Percentiles rank a stretch among this genome's conserved stretches.
phyloP scores from a whole-genome alignment of 1,140 invertebrate species.

The Tribolium castaneum region DNA sequence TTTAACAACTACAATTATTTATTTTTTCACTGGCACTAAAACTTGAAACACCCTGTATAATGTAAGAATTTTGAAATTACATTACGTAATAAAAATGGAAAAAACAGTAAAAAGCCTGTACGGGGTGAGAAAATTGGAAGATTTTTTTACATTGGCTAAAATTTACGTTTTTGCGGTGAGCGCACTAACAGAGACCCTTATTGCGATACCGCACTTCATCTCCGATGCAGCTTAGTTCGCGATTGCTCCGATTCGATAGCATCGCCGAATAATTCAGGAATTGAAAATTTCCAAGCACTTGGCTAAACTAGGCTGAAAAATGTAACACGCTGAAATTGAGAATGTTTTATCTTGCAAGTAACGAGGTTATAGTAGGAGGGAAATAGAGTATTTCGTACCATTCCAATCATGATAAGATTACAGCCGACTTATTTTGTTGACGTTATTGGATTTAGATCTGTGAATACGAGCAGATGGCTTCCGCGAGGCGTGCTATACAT shows the following conservation, averaged over 20 bases:
- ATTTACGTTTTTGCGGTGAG: neutral
- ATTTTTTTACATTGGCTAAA: too few relatives aligned
- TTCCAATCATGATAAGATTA: constrained; percentile 33
- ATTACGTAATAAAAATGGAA: too few relatives aligned
- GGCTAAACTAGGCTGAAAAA: constrained; percentile 3
- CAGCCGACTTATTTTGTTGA: constrained; percentile 24
- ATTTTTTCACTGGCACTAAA: too few relatives aligned
- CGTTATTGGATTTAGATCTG: constrained; percentile 38
- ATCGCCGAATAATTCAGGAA: neutral
- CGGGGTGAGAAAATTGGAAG: too few relatives aligned
- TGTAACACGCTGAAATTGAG: constrained; percentile 15
- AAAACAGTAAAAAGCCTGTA: too few relatives aligned
- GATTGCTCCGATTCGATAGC: neutral
- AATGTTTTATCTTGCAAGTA: constrained; percentile 14
- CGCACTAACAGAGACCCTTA: neutral
- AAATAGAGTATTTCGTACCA: constrained; percentile 27
- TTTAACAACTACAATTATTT: too few relatives aligned
- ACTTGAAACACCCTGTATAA: too few relatives aligned
- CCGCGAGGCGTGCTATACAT: constrained; percentile 12
- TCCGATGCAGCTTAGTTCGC: constrained; percentile 6
- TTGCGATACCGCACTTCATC: constrained; percentile 5
- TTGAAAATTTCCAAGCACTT: neutral
- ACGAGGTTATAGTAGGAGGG: constrained; percentile 14
- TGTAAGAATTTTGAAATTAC: too few relatives aligned
- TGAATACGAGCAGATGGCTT: constrained; percentile 38